A percentile compares a stretch with the other conserved stretches of the same genome.
phyloP scores from a whole-genome alignment of 2,113 vertebrate genomes.

The Microtus montanus region DNA sequence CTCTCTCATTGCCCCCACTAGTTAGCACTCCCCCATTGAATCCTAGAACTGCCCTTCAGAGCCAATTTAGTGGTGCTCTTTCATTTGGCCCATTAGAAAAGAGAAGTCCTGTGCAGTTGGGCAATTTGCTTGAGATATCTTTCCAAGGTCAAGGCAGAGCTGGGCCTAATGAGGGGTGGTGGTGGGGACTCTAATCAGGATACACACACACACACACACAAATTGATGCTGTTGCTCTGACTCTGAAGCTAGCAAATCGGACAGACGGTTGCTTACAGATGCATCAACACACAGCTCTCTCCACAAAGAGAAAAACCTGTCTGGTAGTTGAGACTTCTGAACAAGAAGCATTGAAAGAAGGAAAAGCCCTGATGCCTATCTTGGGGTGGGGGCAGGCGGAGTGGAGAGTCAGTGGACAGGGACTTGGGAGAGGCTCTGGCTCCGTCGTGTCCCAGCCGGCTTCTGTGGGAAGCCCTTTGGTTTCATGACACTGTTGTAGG shows the following conservation, averaged over 20 bases:
- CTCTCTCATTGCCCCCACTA: background rate
- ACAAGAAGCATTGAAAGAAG: conserved; percentile 2
- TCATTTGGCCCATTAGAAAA: conserved; percentile 50
- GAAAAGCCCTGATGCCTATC: background rate
- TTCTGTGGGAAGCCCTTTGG: conserved; percentile 62
- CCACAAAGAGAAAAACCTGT: conserved; percentile 64
- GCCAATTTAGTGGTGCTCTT: conserved; percentile 1
- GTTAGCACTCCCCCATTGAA: background rate
- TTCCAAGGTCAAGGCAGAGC: conserved; percentile 6
- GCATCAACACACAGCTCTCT: conserved; percentile 64
- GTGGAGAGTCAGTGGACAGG: conserved; percentile 2
- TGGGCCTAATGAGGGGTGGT: background rate
- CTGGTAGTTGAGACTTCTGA: conserved; percentile 56
- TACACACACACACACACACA: background rate
- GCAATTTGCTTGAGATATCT: background rate
- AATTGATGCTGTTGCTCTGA: conserved; percentile 63
- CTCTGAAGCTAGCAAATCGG: conserved; percentile 52
- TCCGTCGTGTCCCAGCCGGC: conserved; percentile 64
- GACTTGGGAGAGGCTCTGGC: conserved; percentile 57
- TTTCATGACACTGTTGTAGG: conserved; percentile 63
- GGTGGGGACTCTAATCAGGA: background rate
- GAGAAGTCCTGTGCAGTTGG: conserved; percentile 12
- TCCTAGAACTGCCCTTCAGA: background rate
- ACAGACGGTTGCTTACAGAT: conserved; percentile 43
- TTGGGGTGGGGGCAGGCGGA: background rate